These are phyloP conservation scores for Carapus acus DNA, from an alignment of 2,797 vertebrate species.

Conservation along the genomic window DNA sequence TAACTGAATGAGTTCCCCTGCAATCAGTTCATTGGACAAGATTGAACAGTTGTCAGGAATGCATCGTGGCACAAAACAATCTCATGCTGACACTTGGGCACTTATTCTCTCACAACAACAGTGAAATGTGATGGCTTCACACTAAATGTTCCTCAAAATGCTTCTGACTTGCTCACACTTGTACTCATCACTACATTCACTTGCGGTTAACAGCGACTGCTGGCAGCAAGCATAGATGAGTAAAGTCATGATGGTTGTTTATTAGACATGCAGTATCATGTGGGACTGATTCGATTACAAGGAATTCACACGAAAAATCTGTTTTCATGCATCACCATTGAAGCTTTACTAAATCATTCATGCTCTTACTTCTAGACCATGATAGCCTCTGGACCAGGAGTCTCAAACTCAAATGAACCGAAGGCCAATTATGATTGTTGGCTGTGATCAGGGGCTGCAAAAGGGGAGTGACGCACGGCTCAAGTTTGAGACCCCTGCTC, in stretches of 20 bases:
- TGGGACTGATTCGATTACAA: constrained; percentile 17
- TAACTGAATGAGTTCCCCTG: no score
- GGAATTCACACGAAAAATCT: constrained; percentile 31
- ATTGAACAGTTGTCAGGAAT: constrained; percentile 36
- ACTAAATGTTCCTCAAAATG: constrained; percentile 49
- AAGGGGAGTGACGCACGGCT: no score
- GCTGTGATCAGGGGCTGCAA: no score
- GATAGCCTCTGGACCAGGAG: no score
- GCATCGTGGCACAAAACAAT: constrained; percentile 61
- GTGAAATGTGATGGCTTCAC: constrained; percentile 59
- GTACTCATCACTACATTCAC: constrained; percentile 27
- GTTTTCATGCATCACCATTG: constrained; percentile 47
- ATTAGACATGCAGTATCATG: constrained; percentile 55
- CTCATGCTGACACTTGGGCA: constrained; percentile 71
- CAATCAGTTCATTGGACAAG: constrained; percentile 23
- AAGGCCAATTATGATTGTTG: no score
- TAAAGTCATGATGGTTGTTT: constrained; percentile 4
- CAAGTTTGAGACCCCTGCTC: no score
- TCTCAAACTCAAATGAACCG: no score
- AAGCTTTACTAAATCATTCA: constrained; percentile 23
- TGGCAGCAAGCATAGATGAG: constrained; percentile 14
- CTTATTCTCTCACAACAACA: constrained; percentile 66
- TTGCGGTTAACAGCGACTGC: constrained; percentile 18
- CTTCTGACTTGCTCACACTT: constrained; percentile 28
- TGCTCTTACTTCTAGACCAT: constrained; percentile 15